phyloP scores from a whole-genome alignment of 2,888 invertebrate genomes.

The Drosophila aldrichi region DNA sequence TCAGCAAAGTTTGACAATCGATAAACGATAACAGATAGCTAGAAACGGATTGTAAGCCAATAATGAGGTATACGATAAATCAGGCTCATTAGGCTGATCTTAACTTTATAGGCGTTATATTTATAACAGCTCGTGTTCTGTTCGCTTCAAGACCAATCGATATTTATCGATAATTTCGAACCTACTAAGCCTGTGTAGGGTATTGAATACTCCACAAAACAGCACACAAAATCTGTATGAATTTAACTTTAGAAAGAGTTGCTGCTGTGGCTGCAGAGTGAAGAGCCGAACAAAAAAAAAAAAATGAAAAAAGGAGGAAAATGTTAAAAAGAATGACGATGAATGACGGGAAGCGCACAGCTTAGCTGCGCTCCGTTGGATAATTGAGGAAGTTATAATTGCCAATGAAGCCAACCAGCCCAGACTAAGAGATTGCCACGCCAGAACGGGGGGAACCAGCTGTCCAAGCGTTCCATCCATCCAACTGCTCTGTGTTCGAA shows the following conservation, averaged over 20 bases:
- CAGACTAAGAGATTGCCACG: slow-evolving; percentile 48
- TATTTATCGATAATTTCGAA: neutral
- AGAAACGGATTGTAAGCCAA: no score
- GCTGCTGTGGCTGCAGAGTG: slow-evolving; percentile 9
- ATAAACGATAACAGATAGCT: neutral
- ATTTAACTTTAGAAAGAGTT: slow-evolving; percentile 56
- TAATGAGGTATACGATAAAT: no score
- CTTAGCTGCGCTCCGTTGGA: slow-evolving; percentile 76
- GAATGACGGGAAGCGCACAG: slow-evolving; percentile 78
- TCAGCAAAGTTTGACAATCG: neutral
- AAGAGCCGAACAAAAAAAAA: slow-evolving; percentile 23
- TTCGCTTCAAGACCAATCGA: neutral
- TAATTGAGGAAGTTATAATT: slow-evolving; percentile 85
- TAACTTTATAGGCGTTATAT: no score
- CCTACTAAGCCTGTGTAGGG: slow-evolving; percentile 12
- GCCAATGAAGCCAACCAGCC: slow-evolving; percentile 69
- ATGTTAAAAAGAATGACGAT: slow-evolving; percentile 80
- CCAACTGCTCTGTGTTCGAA: slow-evolving; percentile 35
- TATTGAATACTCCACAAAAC: slow-evolving; percentile 17
- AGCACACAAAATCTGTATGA: slow-evolving; percentile 52
- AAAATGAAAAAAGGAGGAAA: slow-evolving; percentile 66
- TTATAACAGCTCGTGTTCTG: no score
- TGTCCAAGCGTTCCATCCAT: slow-evolving; percentile 28
- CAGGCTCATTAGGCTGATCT: no score
- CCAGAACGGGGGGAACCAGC: slow-evolving; percentile 28